Base-by-base conservation (phyloP, 2,113 vertebrate species). In the Piaya cayana region DNA sequence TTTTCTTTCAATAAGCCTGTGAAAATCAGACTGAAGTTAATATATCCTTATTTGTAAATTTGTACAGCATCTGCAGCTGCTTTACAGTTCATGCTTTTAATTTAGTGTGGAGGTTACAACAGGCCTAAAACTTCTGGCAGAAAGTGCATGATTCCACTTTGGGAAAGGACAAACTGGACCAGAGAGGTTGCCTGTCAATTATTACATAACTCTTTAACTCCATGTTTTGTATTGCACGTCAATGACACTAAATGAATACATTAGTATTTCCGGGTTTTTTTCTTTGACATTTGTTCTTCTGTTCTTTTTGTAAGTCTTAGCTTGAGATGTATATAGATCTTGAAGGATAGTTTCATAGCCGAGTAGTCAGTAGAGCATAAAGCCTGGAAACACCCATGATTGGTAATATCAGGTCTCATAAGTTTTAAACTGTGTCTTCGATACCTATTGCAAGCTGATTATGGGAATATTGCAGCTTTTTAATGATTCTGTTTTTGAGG, bases 181-280 rank as follows among this genome's bases (percentile, higher is more conserved):
- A 60, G 42, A 36, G 29, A 7, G 2, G 2, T 49, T 11, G 47
- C 25, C 15, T 12, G 22, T 67, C 55, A 6, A 43, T 64, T 64
- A 36, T 42, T 67, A 4, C 6, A 59, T 15, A 82, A 29, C 15
- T 62, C 29, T 69, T n/a, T 4, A n/a, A 34, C 25, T 82, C 23
- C 3, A 0, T 15, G 0, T 67, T 55, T n/a, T 7, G 1, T 58
- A 42, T 8, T 37, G 29, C 23, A 15, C 19, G n/a, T 45, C 18
- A 56, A 1, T 70, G 34, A 2, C 62, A 30, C 15, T 14, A 11
- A 27, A 20, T 12, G 16, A 47, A 45, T 27, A 5, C 36, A 42
- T 52, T 30, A 12, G 5, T 32, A 36, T 36, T 65, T 80, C 12
- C 19, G 0, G 20, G 21, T 58, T 49, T 64, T 56, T n/a, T 50